Percentiles rank a stretch among this genome's conserved stretches.
phyloP scores from a whole-genome alignment of 2,113 vertebrate genomes.

The Budorcas taxicolor region DNA sequence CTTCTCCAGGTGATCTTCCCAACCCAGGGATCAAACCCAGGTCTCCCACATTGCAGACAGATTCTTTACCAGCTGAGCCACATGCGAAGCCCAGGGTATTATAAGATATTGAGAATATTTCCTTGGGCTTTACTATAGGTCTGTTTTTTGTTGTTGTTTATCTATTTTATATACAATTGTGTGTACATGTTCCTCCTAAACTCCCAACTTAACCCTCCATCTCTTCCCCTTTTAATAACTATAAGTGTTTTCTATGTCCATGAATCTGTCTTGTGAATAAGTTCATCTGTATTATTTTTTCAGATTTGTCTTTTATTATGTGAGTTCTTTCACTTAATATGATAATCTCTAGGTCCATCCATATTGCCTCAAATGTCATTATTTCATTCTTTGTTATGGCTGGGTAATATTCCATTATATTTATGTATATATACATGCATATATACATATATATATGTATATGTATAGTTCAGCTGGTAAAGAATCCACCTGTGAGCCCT shows the following conservation, averaged over 20 bases:
- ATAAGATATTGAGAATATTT: neutral
- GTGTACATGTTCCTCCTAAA: neutral
- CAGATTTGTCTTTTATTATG: neutral
- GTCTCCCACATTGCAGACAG: neutral
- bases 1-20: neutral
- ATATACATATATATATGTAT: neutral
- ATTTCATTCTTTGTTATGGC: neutral
- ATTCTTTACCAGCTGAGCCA: neutral
- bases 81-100: neutral
- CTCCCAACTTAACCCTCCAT: neutral
- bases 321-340: neutral
- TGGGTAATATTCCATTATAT: neutral
- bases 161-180: neutral
- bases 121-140: neutral
- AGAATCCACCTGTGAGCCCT: neutral
- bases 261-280: neutral
- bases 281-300: neutral
- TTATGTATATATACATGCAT: neutral
- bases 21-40: neutral
- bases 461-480: neutral
- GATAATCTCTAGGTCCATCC: neutral
- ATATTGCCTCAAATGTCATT: neutral
- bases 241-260: neutral
- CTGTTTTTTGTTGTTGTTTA: neutral
- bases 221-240: neutral